Conservation (phyloP, 2,113 vertebrate species). For the Herpetotheres cachinnans region DNA sequence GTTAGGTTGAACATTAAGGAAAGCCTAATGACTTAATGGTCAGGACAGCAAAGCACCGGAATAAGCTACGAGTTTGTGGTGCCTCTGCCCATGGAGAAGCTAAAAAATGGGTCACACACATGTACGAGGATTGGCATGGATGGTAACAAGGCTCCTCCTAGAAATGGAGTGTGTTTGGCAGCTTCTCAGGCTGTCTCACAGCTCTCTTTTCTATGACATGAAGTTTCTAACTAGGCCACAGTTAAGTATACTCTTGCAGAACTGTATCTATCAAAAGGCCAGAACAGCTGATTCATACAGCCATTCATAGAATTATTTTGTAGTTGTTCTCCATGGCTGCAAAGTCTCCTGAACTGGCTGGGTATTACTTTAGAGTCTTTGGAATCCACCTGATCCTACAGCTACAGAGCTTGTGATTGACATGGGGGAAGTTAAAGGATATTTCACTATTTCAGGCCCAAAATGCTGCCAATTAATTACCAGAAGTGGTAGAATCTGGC, state of each 20-base stretch:
- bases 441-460: neutral
- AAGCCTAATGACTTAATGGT: neutral
- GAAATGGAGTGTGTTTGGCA: neutral
- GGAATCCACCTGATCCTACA: neutral
- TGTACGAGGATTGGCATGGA: accelerated
- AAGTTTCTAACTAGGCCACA: neutral
- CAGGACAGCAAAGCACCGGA: neutral
- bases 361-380: neutral
- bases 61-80: neutral
- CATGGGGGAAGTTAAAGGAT: neutral
- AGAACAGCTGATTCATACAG: neutral
- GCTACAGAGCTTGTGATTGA: neutral
- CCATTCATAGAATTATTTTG: neutral
- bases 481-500: neutral
- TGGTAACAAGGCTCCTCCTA: neutral
- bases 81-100: neutral
- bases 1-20: neutral
- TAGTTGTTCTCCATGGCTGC: neutral
- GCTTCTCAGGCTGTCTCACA: neutral
- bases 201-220: neutral
- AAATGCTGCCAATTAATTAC: neutral
- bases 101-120: neutral
- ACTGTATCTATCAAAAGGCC: neutral
- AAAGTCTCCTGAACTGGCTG: neutral
- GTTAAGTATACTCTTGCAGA: neutral